phyloP scores from a whole-genome alignment of 2,113 vertebrate genomes.

The Heterochromis multidens region DNA sequence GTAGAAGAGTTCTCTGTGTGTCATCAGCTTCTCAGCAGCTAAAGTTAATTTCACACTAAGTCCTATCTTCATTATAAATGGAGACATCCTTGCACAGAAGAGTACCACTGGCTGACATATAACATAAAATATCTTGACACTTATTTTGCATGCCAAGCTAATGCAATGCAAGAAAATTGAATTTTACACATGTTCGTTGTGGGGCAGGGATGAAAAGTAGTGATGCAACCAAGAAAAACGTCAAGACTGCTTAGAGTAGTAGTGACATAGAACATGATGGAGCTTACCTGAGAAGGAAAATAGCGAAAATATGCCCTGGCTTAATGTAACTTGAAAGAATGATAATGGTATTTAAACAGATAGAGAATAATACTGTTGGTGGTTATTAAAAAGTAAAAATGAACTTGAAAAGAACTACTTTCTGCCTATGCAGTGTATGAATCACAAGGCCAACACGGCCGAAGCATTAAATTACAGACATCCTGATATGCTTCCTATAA shows the following conservation, averaged over 20 bases:
- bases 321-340: not conserved
- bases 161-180: not conserved
- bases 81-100: not conserved
- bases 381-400: not conserved
- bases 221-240: not conserved
- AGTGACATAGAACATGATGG: not conserved
- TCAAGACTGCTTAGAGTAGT: not conserved
- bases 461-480: not conserved
- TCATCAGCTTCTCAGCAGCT: not conserved
- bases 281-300: not conserved
- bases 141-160: not conserved
- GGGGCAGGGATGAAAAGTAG: not conserved
- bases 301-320: not conserved
- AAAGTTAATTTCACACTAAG: constrained; percentile 11
- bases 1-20: not conserved
- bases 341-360: not conserved
- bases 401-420: not conserved
- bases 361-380: not conserved
- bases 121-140: not conserved
- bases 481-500: too few species aligned
- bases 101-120: not conserved
- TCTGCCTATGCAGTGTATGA: not conserved
- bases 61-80: constrained; percentile 2
- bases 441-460: not conserved
- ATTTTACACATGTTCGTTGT: not conserved